Conservation (phyloP, 53 echinoderm and acorn worm genomes). For the Temnopleurus reevesii region DNA sequence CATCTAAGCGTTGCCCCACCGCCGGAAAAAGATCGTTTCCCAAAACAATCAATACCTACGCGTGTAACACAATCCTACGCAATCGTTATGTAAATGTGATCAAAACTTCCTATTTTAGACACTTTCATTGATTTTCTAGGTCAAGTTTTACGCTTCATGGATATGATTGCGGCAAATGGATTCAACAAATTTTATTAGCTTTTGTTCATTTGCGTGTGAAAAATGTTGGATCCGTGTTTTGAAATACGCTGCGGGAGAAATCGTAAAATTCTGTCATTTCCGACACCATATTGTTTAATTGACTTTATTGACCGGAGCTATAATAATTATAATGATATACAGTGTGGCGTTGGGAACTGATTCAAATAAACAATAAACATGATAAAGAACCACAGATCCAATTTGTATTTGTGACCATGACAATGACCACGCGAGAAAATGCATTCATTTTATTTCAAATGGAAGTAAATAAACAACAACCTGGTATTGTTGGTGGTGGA, state of each 20-base stretch:
- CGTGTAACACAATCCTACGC: background rate
- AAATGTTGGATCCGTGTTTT: background rate
- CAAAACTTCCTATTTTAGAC: background rate
- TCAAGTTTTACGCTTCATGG: background rate
- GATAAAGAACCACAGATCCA: background rate
- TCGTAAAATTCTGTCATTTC: conserved; percentile 32
- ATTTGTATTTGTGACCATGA: background rate
- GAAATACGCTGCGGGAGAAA: background rate
- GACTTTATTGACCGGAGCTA: background rate
- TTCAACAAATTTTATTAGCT: background rate
- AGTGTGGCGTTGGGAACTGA: background rate
- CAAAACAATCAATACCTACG: background rate
- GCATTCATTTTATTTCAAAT: background rate
- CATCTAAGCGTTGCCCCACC: too few species aligned
- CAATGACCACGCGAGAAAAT: background rate
- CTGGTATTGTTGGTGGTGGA: too few species aligned
- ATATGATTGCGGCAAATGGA: background rate
- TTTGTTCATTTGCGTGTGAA: background rate
- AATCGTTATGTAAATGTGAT: background rate
- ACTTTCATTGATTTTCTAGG: background rate
- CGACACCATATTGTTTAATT: background rate
- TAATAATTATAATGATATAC: background rate
- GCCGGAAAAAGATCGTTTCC: background rate
- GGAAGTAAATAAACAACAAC: too few species aligned
- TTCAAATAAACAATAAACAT: background rate